Base-by-base conservation (phyloP, 2,797 vertebrate species). In the Microctenopoma lineatum region DNA sequence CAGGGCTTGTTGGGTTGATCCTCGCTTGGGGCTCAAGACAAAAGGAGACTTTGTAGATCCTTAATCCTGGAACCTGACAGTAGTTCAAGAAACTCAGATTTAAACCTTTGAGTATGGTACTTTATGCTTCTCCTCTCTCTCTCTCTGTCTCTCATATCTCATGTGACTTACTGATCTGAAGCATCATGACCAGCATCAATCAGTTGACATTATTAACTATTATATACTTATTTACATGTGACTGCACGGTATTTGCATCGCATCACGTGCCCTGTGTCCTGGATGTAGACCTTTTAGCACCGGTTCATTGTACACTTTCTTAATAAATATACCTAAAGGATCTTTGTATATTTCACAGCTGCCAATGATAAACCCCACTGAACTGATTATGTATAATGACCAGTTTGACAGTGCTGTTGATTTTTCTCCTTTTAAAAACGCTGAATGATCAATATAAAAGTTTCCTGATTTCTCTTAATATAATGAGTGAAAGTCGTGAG, bases 401-500 rank as follows among this genome's bases (percentile, higher is more conserved):
- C 75, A 62, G 66, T 73, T 72, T n/a, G 69, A 56, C 45, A 38
- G 29, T 32, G 47, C 18, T 29, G 65, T 58, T 77, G 56, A 61
- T 64, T 82, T 67, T 26, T 66, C 70, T 73, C 58, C 16, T 18
- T 61, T 56, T 70, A 59, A 66, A 77, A 77, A 46, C 48, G 3
- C 65, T 73, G 62, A 68, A 81, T 77, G 87, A 87, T 83, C 70
- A 81, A 86, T 86, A 73, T 45, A 75, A 74, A 21, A 83, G 73
- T 80, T 72, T 26, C 68, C 59, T 66, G 53, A 83, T 81, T 76
- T 72, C 54, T 78, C 15, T 36, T 44, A 44, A 75, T 79, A 69
- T 82, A 86, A 83, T 84, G 76, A 84, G 54, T 46, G 51, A 74
- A 59, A 74, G 73, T 62, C 56, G 55, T 55, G 62, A 67, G 70